Evolutionary conservation across 53 echinoderm and acorn worm genomes (phyloP).

Genomic region (Mesocentrotus franciscanus): DNA sequence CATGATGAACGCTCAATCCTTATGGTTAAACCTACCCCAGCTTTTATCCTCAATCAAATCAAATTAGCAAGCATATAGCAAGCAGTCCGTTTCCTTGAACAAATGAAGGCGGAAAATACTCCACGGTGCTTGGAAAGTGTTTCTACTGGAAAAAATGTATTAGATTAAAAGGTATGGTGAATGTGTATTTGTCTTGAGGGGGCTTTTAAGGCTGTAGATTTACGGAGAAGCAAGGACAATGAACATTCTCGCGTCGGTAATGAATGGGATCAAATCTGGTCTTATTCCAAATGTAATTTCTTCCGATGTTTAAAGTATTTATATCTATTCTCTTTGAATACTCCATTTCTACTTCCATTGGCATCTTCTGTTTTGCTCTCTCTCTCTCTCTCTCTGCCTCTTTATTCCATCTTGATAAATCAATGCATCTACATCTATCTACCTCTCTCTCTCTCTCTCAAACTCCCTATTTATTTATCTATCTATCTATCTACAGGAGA

Average conservation of each 20-base stretch:
- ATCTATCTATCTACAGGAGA: no score
- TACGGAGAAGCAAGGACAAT: background rate
- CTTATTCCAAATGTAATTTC: background rate
- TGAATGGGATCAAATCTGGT: background rate
- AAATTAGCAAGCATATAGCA: background rate
- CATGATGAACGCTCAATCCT: background rate
- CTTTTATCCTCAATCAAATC: background rate
- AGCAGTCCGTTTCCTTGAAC: background rate
- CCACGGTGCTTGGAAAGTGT: background rate
- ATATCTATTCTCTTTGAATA: background rate
- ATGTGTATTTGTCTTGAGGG: background rate
- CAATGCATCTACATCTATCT: no score
- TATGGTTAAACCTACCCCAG: background rate
- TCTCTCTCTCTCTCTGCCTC: no score
- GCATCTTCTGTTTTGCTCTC: no score
- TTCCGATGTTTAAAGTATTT: background rate
- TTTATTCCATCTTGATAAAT: no score
- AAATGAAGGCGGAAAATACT: background rate
- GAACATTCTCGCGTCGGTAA: background rate
- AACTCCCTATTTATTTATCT: no score
- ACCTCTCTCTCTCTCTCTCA: no score
- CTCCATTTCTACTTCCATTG: background rate
- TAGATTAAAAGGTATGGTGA: conserved; percentile 6
- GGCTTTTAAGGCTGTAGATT: background rate
- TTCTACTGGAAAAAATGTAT: background rate